Conservation (phyloP, 1,140 invertebrate genomes). For the Stegodyphus dumicola region DNA sequence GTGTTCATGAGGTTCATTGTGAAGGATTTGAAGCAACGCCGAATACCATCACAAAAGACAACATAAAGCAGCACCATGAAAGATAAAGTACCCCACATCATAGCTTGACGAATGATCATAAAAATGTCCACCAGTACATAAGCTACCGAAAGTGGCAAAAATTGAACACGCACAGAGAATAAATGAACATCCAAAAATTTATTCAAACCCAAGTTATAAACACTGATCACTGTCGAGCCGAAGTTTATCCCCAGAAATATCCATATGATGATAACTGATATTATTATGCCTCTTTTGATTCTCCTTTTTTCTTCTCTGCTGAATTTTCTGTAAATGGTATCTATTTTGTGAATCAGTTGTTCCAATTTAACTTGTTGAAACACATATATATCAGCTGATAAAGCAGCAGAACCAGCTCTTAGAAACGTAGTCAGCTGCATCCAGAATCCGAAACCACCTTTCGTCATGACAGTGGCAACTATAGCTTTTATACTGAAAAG, state of each 20-base stretch:
- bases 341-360: constrained; percentile 6
- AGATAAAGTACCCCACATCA: constrained; percentile 23
- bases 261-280: constrained; percentile 3
- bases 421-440: constrained; percentile 15
- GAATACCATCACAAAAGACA: background rate
- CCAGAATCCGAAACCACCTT: constrained; percentile 34
- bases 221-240: background rate
- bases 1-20: background rate
- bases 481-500: constrained; percentile 17
- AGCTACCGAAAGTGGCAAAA: background rate
- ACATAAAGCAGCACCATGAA: constrained; percentile 39
- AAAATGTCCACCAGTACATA: constrained; percentile 8
- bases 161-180: background rate
- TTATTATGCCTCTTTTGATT: background rate
- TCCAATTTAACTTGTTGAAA: constrained; percentile 9
- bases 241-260: constrained; percentile 5
- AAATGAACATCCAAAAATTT: constrained; percentile 25
- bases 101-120: constrained; percentile 1
- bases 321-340: background rate
- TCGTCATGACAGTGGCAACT: background rate
- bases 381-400: constrained; percentile 36
- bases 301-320: background rate
- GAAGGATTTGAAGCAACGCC: constrained; percentile 20
- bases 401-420: constrained; percentile 7
- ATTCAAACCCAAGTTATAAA: constrained; percentile 2